These are phyloP conservation scores for Zaprionus bogoriensis DNA, from an alignment of 2,888 invertebrate species.

Conservation along the genomic window DNA sequence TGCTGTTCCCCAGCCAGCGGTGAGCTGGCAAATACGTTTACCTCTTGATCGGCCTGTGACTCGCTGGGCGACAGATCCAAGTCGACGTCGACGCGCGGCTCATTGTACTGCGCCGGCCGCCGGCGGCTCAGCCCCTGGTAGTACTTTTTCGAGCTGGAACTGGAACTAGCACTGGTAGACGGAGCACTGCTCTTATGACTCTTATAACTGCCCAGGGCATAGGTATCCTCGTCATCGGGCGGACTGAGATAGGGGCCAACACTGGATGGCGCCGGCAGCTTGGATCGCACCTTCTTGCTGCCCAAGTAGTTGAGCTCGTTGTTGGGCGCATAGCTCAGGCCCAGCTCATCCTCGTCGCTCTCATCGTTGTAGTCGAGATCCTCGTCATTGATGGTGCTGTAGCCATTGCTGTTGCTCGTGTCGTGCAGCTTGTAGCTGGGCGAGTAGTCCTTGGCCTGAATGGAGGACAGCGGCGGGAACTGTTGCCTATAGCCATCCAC, in stretches of 20 bases:
- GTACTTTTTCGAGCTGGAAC: slow-evolving; percentile 54
- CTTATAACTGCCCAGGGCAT: slow-evolving; percentile 51
- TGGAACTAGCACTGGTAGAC: slow-evolving; percentile 25
- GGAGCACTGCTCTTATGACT: slow-evolving; percentile 46
- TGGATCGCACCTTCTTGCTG: slow-evolving; percentile 74
- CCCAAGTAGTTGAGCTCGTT: slow-evolving; percentile 68
- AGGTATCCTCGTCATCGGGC: slow-evolving; percentile 71
- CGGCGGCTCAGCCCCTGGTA: slow-evolving; percentile 53
- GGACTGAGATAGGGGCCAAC: slow-evolving; percentile 81
- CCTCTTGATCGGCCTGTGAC: slow-evolving; percentile 78
- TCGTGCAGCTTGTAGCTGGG: slow-evolving; percentile 51
- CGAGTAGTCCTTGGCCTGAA: slow-evolving; percentile 72
- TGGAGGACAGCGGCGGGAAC: slow-evolving; percentile 84
- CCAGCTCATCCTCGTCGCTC: slow-evolving; percentile 76
- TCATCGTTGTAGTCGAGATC: slow-evolving; percentile 79
- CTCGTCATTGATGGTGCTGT: slow-evolving; percentile 74
- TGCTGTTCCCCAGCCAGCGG: slow-evolving; percentile 65
- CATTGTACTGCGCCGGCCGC: slow-evolving; percentile 59
- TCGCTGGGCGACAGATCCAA: slow-evolving; percentile 75
- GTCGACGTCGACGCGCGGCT: slow-evolving; percentile 77
- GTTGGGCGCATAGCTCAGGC: slow-evolving; percentile 54
- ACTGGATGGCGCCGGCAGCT: slow-evolving; percentile 68
- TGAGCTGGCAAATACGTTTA: slow-evolving; percentile 77
- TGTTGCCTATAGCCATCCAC: slow-evolving; percentile 89
- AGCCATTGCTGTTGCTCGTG: slow-evolving; percentile 51